Evolutionary conservation across 2,888 invertebrate genomes (phyloP).

Genomic region (Ectemnius continuus): DNA sequence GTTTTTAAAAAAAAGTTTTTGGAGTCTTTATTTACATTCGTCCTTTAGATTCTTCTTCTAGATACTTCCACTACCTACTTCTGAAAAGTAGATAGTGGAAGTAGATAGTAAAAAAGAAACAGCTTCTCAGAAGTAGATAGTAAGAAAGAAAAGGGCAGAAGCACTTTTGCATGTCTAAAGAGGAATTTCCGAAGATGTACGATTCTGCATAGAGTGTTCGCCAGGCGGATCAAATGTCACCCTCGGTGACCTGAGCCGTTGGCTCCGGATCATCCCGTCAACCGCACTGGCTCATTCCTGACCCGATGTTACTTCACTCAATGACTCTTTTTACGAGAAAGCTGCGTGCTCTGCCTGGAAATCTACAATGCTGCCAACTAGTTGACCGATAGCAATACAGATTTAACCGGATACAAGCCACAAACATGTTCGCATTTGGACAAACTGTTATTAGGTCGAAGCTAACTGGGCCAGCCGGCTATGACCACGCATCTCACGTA

Average conservation of each 20-base stretch:
- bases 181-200: constrained; percentile 70
- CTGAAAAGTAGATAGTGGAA: too few relatives aligned
- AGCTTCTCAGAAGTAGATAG: too few relatives aligned
- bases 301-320: constrained; percentile 53
- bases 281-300: constrained; percentile 40
- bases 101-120: too few relatives aligned
- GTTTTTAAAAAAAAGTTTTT: too few relatives aligned
- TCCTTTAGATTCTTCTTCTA: too few relatives aligned
- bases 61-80: too few relatives aligned
- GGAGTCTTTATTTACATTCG: too few relatives aligned
- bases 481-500: constrained; percentile 55
- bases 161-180: too few relatives aligned
- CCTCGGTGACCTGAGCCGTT: constrained; percentile 68
- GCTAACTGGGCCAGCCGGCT: constrained; percentile 34
- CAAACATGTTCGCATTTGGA: constrained; percentile 54
- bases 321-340: constrained; percentile 71
- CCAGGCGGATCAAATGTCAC: constrained; percentile 75
- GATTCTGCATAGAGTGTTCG: constrained; percentile 67
- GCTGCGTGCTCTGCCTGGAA: constrained; percentile 62
- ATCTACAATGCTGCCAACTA: constrained; percentile 51
- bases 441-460: constrained; percentile 61
- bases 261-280: constrained; percentile 46
- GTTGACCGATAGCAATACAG: constrained; percentile 66
- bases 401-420: constrained; percentile 62
- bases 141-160: too few relatives aligned